A percentile compares a stretch with the other conserved stretches of the same genome.
Evolutionary conservation across 2,113 vertebrate species (phyloP).

Genomic region (Amia ocellicauda): DNA sequence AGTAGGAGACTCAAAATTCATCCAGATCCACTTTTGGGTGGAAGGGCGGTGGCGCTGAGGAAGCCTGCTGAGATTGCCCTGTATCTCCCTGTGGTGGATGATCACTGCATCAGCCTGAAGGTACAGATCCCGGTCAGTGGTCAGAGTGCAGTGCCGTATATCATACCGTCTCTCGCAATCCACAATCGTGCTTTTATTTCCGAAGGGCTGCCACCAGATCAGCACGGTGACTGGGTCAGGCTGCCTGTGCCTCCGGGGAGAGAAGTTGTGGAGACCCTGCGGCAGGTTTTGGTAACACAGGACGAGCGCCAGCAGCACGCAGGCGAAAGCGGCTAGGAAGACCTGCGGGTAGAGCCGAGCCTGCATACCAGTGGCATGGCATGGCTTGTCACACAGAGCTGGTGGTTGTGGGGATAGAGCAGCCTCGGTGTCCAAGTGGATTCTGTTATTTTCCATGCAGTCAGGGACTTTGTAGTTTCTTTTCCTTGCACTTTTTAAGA

Average conservation of each 20-base stretch:
- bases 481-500: too few relatives aligned
- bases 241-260: fast-evolving
- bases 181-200: slow-evolving; percentile 11
- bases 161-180: slow-evolving; percentile 67
- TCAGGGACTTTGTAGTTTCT: neutral
- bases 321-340: neutral
- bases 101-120: slow-evolving; percentile 70
- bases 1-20: slow-evolving; percentile 89
- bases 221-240: slow-evolving; percentile 55
- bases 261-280: neutral
- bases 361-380: slow-evolving; percentile 1
- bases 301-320: slow-evolving; percentile 31
- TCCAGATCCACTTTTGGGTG: slow-evolving; percentile 88
- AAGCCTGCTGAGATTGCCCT: slow-evolving; percentile 25
- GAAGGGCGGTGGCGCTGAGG: slow-evolving; percentile 50
- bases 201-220: slow-evolving; percentile 82
- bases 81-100: slow-evolving; percentile 81
- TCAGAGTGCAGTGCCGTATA: slow-evolving; percentile 68
- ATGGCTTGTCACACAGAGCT: neutral
- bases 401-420: neutral
- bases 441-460: neutral
- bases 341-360: neutral
- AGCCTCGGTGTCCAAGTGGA: neutral
- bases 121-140: slow-evolving; percentile 54
- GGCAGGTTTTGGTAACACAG: slow-evolving; percentile 31